These are phyloP conservation scores for Antheraea pernyi DNA, from an alignment of 1,140 invertebrate species.

Conservation along the genomic window DNA sequence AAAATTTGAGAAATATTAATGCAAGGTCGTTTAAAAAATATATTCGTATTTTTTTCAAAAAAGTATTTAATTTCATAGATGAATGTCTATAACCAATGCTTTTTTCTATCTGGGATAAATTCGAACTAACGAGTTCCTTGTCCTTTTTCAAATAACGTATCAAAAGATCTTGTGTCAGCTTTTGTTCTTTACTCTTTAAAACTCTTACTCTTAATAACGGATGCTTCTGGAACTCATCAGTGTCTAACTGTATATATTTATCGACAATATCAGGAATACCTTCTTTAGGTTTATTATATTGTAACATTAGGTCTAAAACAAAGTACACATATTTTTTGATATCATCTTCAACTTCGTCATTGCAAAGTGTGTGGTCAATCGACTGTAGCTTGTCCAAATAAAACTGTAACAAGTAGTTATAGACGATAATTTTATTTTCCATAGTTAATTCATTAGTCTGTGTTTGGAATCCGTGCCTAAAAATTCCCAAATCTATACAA, in stretches of 20 bases:
- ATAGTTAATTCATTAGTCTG: conserved; percentile 30
- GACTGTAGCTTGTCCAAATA: conserved; percentile 33
- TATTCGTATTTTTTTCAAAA: conserved; percentile 48
- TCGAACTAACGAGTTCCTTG: conserved; percentile 28
- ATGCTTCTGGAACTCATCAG: not conserved
- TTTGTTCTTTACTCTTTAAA: not conserved
- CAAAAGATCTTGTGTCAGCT: not conserved
- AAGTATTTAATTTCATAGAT: conserved; percentile 16
- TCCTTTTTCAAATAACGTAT: conserved; percentile 41
- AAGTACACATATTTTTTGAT: conserved; percentile 20
- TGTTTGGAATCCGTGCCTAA: conserved; percentile 25
- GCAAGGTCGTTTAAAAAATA: conserved; percentile 55
- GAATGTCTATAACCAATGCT: too few species aligned
- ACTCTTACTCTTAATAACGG: conserved; percentile 5
- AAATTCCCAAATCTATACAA: conserved; percentile 20
- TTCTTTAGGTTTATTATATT: conserved; percentile 16
- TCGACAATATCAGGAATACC: not conserved
- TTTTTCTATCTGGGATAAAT: conserved; percentile 14
- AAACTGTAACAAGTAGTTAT: conserved; percentile 37
- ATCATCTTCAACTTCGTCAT: conserved; percentile 22
- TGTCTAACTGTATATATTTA: conserved; percentile 1
- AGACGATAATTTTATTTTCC: conserved; percentile 36
- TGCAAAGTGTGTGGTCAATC: conserved; percentile 25
- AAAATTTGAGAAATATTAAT: conserved; percentile 35
- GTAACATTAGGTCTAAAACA: conserved; percentile 17